Evolutionary conservation across 2,888 invertebrate genomes (phyloP).

Genomic region (Caenorhabditis uteleia): DNA sequence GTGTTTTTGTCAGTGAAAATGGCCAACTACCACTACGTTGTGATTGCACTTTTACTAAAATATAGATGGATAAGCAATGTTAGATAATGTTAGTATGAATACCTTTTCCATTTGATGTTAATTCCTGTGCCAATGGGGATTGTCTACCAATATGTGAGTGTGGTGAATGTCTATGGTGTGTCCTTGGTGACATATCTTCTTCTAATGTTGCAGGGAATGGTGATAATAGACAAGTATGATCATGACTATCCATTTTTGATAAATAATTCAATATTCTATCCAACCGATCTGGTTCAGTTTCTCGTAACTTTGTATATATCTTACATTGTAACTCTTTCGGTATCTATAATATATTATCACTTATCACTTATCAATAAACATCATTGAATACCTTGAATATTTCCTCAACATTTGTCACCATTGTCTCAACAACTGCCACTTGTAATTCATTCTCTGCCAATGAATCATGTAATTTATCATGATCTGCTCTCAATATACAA

Average conservation of each 20-base stretch:
- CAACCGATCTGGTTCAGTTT: constrained; percentile 82
- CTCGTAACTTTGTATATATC: constrained; percentile 84
- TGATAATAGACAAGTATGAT: constrained; percentile 33
- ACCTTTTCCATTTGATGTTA: constrained; percentile 41
- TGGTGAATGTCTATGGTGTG: constrained; percentile 18
- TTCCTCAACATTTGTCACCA: constrained; percentile 80
- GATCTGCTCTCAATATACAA: constrained; percentile 81
- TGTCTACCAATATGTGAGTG: constrained; percentile 40
- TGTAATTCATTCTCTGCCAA: constrained; percentile 77
- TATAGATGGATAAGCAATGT: background rate
- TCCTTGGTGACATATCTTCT: constrained; percentile 33
- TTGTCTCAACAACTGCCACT: constrained; percentile 85
- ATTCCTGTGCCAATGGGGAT: constrained; percentile 31
- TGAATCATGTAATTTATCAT: constrained; percentile 41
- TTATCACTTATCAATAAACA: background rate
- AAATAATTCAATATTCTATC: constrained; percentile 74
- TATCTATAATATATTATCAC: constrained; percentile 72
- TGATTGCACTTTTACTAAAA: constrained; percentile 40
- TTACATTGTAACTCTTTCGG: constrained; percentile 85
- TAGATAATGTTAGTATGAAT: background rate
- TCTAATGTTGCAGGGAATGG: constrained; percentile 49
- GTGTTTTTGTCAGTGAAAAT: constrained; percentile 30
- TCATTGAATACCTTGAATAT: constrained; percentile 76
- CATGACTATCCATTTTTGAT: constrained; percentile 40
- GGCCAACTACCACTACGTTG: constrained; percentile 51